Evolutionary conservation across 2,888 invertebrate genomes (phyloP).

Genomic region (Ectemnius continuus): DNA sequence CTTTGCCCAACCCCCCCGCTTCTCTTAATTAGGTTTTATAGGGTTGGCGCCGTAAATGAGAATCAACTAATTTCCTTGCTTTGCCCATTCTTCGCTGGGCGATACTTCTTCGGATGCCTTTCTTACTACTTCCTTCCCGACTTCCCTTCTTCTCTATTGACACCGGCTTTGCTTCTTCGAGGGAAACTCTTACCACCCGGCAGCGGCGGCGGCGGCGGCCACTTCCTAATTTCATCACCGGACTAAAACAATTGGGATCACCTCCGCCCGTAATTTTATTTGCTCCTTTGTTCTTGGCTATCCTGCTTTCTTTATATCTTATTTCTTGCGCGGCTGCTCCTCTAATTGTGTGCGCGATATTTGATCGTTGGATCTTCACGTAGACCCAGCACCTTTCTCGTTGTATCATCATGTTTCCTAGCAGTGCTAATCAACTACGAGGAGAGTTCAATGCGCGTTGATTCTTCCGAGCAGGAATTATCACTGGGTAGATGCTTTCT

Average conservation of each 20-base stretch:
- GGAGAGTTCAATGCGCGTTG: too few species aligned
- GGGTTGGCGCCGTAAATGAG: constrained; percentile 57
- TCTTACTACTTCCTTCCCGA: constrained; percentile 20
- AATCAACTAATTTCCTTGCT: constrained; percentile 55
- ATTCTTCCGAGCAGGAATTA: neutral
- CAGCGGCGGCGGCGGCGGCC: constrained; percentile 28
- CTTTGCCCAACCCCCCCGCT: constrained; percentile 34
- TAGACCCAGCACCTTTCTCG: too few species aligned
- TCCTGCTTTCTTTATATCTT: neutral
- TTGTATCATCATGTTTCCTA: too few species aligned
- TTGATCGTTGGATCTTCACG: neutral
- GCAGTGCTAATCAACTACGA: too few species aligned
- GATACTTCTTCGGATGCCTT: constrained; percentile 14
- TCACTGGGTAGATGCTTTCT: neutral
- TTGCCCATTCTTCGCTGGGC: constrained; percentile 45
- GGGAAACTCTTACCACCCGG: neutral
- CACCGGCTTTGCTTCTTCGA: neutral
- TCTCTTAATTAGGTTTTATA: constrained; percentile 60
- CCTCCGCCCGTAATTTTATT: constrained; percentile 46
- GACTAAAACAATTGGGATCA: constrained; percentile 53
- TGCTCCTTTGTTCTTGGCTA: constrained; percentile 9
- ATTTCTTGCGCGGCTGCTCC: neutral
- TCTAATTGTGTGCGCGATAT: neutral
- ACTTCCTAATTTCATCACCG: constrained; percentile 50
- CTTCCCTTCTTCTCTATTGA: neutral